Evolutionary conservation across 2,888 invertebrate genomes (phyloP).

Genomic region (Ophioninae sp.): DNA sequence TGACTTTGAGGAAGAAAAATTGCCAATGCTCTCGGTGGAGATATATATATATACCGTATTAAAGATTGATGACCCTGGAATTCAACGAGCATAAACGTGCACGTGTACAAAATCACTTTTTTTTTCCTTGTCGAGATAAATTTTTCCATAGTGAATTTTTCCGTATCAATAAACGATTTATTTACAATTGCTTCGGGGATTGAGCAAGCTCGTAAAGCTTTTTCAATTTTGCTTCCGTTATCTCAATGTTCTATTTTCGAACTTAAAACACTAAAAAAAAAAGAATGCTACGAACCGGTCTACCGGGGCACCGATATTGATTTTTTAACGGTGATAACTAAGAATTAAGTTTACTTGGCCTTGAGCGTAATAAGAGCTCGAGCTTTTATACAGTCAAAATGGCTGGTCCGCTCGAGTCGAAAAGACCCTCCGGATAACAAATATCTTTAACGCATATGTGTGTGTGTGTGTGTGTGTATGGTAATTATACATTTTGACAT

Average conservation of each 20-base stretch:
- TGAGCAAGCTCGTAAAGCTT: not conserved
- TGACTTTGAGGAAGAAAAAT: constrained; percentile 15
- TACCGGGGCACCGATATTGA: not conserved
- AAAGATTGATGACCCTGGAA: constrained; percentile 33
- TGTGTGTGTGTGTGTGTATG: not conserved
- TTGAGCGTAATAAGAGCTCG: constrained; percentile 55
- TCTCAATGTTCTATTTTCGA: not conserved
- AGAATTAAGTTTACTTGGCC: constrained; percentile 48
- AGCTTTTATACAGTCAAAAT: not conserved
- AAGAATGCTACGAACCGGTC: not conserved
- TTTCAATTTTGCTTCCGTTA: not conserved
- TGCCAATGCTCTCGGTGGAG: not conserved
- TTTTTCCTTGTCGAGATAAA: not conserved
- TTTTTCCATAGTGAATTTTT: constrained; percentile 8
- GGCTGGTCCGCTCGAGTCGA: not conserved
- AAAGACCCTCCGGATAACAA: not conserved
- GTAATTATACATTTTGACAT: constrained; percentile 35
- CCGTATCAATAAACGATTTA: constrained; percentile 49
- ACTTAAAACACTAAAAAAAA: not conserved
- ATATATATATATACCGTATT: not conserved
- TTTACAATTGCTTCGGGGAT: constrained; percentile 49
- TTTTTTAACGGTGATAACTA: not conserved
- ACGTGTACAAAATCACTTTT: constrained; percentile 15
- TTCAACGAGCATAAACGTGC: constrained; percentile 10
- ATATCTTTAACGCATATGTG: not conserved